These are phyloP conservation scores for Protomyctophum bolini DNA, from an alignment of 2,113 vertebrate species.

Conservation along the genomic window DNA sequence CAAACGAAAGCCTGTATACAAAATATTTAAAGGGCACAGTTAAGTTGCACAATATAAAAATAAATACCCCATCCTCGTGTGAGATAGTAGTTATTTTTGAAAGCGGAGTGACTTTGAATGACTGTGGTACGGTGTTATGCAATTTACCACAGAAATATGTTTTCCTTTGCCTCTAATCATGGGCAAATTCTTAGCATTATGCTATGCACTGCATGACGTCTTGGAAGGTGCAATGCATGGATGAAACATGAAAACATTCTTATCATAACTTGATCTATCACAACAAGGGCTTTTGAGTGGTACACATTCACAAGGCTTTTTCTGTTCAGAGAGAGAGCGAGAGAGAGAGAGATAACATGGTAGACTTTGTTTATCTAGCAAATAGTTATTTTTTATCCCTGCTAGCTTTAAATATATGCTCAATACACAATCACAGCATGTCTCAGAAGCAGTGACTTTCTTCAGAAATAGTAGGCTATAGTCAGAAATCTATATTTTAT, in stretches of 20 bases:
- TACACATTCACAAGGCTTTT: constrained; percentile 11
- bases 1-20: too few species aligned
- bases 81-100: too few species aligned
- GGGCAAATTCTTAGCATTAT: constrained; percentile 21
- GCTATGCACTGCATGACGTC: neutral
- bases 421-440: neutral
- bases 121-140: too few species aligned
- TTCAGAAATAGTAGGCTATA: neutral
- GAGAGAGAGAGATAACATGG: constrained; percentile 3
- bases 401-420: constrained; percentile 21
- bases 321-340: constrained; percentile 7
- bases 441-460: neutral
- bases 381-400: constrained; percentile 5
- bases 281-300: constrained; percentile 45
- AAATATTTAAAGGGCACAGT: too few species aligned
- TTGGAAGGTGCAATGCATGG: constrained; percentile 26
- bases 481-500: too few species aligned
- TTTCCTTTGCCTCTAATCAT: constrained; percentile 16
- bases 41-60: too few species aligned
- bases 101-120: too few species aligned
- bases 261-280: constrained; percentile 63
- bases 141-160: neutral
- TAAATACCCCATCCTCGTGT: too few species aligned
- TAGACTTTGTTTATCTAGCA: constrained; percentile 29
- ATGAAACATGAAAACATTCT: constrained; percentile 58